A percentile compares a stretch with the other conserved stretches of the same genome.
Conservation (phyloP, 2,888 invertebrate genomes). For the Andrena chrysosceles region DNA sequence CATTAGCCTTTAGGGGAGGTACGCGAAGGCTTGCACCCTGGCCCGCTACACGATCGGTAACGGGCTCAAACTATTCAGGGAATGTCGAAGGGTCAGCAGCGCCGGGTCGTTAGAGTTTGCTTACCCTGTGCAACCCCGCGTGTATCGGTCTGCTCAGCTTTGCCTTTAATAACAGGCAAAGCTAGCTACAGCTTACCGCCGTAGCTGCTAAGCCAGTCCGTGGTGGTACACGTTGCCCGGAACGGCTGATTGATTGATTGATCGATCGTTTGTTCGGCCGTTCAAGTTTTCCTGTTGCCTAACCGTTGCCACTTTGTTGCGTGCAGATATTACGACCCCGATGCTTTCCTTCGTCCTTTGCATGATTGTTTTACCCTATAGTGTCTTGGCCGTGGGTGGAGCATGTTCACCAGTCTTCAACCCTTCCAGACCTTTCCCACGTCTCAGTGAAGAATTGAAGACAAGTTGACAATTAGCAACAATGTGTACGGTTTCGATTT, state of each 20-base stretch:
- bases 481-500: too few species aligned
- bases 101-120: conserved; percentile 70
- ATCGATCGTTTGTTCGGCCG: conserved; percentile 55
- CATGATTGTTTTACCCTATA: background rate
- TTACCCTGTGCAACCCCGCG: conserved; percentile 43
- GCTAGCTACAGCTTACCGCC: conserved; percentile 35
- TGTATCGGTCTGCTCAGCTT: conserved; percentile 59
- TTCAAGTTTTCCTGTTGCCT: conserved; percentile 33
- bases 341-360: background rate
- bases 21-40: conserved; percentile 27
- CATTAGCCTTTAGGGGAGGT: conserved; percentile 56
- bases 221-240: conserved; percentile 20
- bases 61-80: conserved; percentile 72
- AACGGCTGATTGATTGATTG: conserved; percentile 65
- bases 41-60: conserved; percentile 63
- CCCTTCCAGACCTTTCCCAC: too few species aligned
- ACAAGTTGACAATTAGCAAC: too few species aligned
- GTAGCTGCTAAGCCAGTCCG: conserved; percentile 39
- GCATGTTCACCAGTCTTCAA: too few species aligned
- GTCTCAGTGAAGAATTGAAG: too few species aligned
- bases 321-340: conserved; percentile 10
- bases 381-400: background rate
- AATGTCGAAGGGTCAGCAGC: conserved; percentile 68
- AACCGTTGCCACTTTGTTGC: conserved; percentile 37
- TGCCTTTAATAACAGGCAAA: conserved; percentile 68